Percentiles rank a stretch among this genome's conserved stretches.
These are phyloP conservation scores for Origma solitaria DNA, from an alignment of 2,113 vertebrate genomes.

Conservation along the genomic window DNA sequence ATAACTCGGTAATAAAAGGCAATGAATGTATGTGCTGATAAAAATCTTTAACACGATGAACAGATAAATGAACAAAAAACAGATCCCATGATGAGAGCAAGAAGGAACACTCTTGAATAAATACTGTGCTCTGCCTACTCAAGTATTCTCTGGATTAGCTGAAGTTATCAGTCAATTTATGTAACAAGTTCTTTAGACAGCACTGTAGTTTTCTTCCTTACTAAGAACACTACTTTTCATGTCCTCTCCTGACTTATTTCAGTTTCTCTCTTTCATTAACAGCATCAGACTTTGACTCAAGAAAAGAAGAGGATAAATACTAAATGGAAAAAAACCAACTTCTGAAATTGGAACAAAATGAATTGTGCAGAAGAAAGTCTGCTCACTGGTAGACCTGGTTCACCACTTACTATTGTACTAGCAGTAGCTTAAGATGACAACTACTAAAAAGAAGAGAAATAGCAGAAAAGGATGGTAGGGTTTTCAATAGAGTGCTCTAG, in stretches of 20 bases:
- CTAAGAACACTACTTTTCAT: background rate
- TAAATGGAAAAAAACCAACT: background rate
- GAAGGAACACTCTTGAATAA: background rate
- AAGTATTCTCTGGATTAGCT: background rate
- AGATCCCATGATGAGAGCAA: background rate
- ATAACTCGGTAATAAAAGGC: background rate
- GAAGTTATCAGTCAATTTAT: background rate
- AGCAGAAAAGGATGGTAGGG: background rate
- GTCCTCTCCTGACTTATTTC: background rate
- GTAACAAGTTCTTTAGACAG: background rate
- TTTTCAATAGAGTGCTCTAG: background rate
- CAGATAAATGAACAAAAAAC: background rate
- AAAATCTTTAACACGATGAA: background rate
- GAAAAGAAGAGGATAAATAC: background rate
- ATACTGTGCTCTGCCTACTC: background rate
- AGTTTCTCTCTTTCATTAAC: background rate
- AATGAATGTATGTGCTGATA: background rate
- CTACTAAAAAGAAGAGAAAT: background rate
- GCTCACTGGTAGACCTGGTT: background rate
- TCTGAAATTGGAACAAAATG: background rate
- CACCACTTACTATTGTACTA: background rate
- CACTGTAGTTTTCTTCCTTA: background rate
- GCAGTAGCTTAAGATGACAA: fast-evolving
- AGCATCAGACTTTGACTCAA: background rate
- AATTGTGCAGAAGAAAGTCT: background rate